A percentile compares a stretch with the other conserved stretches of the same genome.
Conservation (phyloP, 2,888 invertebrate genomes). For the Unio pictorum region DNA sequence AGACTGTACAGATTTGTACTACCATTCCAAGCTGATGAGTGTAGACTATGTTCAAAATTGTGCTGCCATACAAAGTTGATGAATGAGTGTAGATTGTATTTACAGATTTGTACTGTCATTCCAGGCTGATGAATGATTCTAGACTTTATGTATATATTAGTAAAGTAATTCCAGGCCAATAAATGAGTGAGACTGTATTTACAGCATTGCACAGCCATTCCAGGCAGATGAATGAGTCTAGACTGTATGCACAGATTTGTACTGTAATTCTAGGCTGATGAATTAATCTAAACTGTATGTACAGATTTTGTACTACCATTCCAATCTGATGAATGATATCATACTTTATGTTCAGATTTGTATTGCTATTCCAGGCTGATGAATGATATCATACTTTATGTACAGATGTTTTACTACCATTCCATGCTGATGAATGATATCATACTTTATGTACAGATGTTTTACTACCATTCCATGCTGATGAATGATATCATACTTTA, state of each 20-base stretch:
- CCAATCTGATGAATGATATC: too few relatives aligned
- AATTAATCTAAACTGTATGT: neutral
- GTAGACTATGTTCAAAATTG: neutral
- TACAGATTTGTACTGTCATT: neutral
- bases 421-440: too few relatives aligned
- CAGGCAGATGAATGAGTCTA: neutral
- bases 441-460: too few relatives aligned
- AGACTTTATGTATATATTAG: neutral
- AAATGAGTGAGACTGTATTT: neutral
- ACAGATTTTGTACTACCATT: too few relatives aligned
- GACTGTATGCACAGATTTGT: too few relatives aligned
- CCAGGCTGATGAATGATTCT: neutral
- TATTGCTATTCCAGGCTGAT: too few relatives aligned
- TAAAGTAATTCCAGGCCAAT: slow-evolving; percentile 78
- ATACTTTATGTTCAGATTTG: too few relatives aligned
- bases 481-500: too few relatives aligned
- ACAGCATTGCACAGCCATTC: neutral
- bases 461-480: too few relatives aligned
- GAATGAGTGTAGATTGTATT: neutral
- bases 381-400: too few relatives aligned
- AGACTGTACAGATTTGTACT: neutral
- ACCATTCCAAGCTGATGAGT: neutral
- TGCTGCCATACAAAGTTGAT: neutral
- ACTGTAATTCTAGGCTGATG: neutral
- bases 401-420: too few relatives aligned